These are phyloP conservation scores for Trachelus troglodyta DNA, from an alignment of 2,888 invertebrate genomes.

Conservation along the genomic window DNA sequence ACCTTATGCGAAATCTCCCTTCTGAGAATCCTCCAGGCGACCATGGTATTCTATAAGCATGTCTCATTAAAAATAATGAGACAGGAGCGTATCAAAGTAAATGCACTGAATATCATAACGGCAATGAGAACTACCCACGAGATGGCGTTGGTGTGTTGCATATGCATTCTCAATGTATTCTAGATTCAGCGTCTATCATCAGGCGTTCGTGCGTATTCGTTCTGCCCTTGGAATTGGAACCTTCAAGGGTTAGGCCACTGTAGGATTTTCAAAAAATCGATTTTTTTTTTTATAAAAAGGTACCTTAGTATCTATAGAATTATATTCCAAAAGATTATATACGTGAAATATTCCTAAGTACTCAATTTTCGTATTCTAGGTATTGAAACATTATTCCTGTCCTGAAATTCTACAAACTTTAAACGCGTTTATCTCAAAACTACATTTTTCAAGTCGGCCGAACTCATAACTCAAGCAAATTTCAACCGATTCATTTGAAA, in stretches of 20 bases:
- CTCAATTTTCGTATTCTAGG: no score
- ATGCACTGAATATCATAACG: background rate
- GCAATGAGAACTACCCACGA: background rate
- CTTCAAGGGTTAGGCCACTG: background rate
- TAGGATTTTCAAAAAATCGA: no score
- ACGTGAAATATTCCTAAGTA: no score
- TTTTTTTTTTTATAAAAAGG: no score
- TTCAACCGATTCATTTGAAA: no score
- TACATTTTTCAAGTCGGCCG: no score
- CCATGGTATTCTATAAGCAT: background rate
- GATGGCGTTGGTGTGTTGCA: background rate
- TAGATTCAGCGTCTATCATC: background rate
- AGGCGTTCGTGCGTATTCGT: background rate
- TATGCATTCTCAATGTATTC: background rate
- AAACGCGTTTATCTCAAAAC: no score
- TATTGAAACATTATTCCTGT: no score
- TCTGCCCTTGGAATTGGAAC: background rate
- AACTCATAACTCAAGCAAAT: no score
- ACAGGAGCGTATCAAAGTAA: background rate
- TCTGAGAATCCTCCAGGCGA: background rate
- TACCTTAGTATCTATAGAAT: no score
- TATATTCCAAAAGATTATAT: no score
- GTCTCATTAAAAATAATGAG: conserved; percentile 8
- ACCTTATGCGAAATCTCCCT: background rate
- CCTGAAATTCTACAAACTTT: no score